These are phyloP conservation scores for Mirounga angustirostris DNA, from an alignment of 2,113 vertebrate species.

Conservation along the genomic window DNA sequence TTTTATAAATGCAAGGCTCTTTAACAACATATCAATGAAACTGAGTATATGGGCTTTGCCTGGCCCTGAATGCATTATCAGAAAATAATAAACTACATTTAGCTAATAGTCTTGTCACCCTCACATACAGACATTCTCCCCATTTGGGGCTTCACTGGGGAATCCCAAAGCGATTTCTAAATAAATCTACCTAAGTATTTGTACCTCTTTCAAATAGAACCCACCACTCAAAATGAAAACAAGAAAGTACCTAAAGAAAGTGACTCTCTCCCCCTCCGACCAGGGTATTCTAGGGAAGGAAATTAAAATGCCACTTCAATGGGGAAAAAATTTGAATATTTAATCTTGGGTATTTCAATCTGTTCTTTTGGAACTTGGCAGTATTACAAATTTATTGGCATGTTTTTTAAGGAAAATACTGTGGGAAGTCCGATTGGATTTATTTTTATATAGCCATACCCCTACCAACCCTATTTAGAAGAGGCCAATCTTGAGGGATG, in stretches of 20 bases:
- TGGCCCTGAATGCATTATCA: background rate
- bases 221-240: constrained; percentile 13
- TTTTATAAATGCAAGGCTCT: background rate
- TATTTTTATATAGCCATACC: constrained; percentile 58
- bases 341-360: constrained; percentile 76
- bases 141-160: background rate
- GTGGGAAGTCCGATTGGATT: constrained; percentile 69
- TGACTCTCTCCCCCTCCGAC: background rate
- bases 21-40: background rate
- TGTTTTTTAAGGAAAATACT: constrained; percentile 54
- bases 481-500: background rate
- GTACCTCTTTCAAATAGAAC: constrained; percentile 45
- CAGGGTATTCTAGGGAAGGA: constrained; percentile 54
- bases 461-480: constrained; percentile 66
- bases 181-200: constrained; percentile 46
- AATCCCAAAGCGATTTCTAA: background rate
- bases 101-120: background rate
- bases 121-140: background rate
- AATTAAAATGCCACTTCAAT: constrained; percentile 75
- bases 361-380: constrained; percentile 75
- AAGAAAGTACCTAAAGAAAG: constrained; percentile 35
- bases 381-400: constrained; percentile 67
- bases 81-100: constrained; percentile 50
- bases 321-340: constrained; percentile 75
- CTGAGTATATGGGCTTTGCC: background rate